Conservation (phyloP, 2,888 invertebrate genomes). For the Patella pellucida region DNA sequence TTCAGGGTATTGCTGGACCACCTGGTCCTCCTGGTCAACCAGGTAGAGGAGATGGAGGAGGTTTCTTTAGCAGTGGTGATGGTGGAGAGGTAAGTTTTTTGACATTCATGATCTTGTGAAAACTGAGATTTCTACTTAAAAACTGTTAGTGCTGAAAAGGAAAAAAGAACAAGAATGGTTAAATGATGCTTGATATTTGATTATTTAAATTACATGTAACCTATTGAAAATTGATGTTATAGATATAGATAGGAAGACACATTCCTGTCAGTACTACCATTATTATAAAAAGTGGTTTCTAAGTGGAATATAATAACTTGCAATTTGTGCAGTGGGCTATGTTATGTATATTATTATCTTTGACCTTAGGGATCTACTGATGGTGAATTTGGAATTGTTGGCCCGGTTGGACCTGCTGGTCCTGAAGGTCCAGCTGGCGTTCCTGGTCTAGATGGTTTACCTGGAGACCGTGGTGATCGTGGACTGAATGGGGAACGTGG, state of each 20-base stretch:
- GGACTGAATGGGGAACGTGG: slow-evolving; percentile 36
- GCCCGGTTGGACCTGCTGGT: slow-evolving; percentile 35
- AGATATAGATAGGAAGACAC: too few relatives aligned
- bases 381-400: slow-evolving; percentile 33
- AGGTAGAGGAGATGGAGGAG: slow-evolving; percentile 34
- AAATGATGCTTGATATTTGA: too few relatives aligned
- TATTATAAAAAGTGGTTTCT: too few relatives aligned
- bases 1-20: slow-evolving; percentile 37
- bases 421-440: slow-evolving; percentile 33
- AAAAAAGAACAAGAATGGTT: too few relatives aligned
- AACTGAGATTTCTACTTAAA: too few relatives aligned
- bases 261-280: too few relatives aligned
- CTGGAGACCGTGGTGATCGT: slow-evolving; percentile 36
- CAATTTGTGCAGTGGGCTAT: too few relatives aligned
- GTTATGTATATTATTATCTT: not conserved
- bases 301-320: too few relatives aligned
- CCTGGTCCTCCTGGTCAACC: slow-evolving; percentile 42
- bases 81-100: slow-evolving; percentile 6
- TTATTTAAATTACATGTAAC: too few relatives aligned
- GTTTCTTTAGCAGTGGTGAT: slow-evolving; percentile 25
- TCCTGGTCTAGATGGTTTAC: slow-evolving; percentile 33
- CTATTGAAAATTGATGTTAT: too few relatives aligned
- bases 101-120: too few relatives aligned
- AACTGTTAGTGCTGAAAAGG: too few relatives aligned
- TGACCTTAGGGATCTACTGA: slow-evolving; percentile 14